These are phyloP conservation scores for Diaprepes abbreviatus DNA, from an alignment of 2,888 invertebrate genomes.

Conservation along the genomic window DNA sequence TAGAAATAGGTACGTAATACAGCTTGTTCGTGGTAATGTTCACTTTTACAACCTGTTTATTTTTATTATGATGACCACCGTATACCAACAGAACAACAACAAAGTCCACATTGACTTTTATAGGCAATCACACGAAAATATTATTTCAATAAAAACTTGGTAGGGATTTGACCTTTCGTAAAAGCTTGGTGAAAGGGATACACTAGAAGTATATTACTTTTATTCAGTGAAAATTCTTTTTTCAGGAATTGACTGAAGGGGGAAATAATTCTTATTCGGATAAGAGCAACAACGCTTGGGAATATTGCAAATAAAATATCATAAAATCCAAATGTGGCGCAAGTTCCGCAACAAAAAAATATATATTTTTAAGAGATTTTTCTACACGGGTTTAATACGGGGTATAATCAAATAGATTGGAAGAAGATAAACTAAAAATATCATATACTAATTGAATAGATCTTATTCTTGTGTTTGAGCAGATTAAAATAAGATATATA, in stretches of 20 bases:
- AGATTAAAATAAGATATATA: too few species aligned
- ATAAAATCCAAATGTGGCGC: too few species aligned
- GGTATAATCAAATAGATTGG: too few species aligned
- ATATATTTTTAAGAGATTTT: too few species aligned
- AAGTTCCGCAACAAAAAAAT: too few species aligned
- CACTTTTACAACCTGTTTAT: slow-evolving; percentile 44
- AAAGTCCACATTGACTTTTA: slow-evolving; percentile 45
- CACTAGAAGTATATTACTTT: slow-evolving; percentile 35
- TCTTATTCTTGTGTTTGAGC: too few species aligned
- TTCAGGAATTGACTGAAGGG: not conserved
- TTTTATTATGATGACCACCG: slow-evolving; percentile 43
- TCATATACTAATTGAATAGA: too few species aligned
- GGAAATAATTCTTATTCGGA: not conserved
- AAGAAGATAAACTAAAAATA: too few species aligned
- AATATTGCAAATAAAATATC: not conserved
- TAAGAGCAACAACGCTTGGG: not conserved
- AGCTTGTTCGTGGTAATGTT: slow-evolving; percentile 37
- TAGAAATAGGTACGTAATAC: slow-evolving; percentile 37
- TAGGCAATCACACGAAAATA: slow-evolving; percentile 42
- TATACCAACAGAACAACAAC: slow-evolving; percentile 39
- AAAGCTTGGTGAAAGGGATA: slow-evolving; percentile 30
- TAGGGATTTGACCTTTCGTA: slow-evolving; percentile 37
- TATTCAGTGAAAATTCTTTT: slow-evolving; percentile 21
- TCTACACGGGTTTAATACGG: too few species aligned
- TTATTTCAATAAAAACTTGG: slow-evolving; percentile 46